Base-by-base conservation (phyloP, 2,797 vertebrate genomes). In the Neosilurus mollespiculum region DNA sequence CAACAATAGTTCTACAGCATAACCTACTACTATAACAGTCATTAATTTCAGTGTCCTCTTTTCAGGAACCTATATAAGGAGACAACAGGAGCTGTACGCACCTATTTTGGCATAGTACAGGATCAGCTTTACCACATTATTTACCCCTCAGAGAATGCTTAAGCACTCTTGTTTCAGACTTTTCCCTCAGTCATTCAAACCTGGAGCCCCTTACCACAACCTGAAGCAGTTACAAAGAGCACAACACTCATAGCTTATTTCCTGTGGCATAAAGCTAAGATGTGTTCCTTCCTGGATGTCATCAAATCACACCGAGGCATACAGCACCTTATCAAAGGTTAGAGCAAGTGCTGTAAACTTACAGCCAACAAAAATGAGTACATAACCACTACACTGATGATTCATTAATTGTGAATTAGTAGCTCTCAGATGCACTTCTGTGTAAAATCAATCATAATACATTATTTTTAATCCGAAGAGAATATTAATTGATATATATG, bases 61-160 rank as follows among this genome's bases (percentile, higher is more conserved):
- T 80, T 59, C 67, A 95, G 95, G 89, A 93, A 84, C 83, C 0
- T 93, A 77, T 94, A 92, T 24, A 10, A 49, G 0, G 94, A 95
- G 0, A 92, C 92, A 1, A 67, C 86, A 82, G 81, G 15, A 5
- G 82, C 87, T 7, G 2, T 91, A 54, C 72, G 30, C 84, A 95
- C 94, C 69, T 95, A 95, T 2, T 0, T 34, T 0, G 89, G 88
- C 64, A 93, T 95, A 18, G 0, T 89, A 0, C 85, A 94, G 0
- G 95, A 95, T 83, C 94, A 95, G 89, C 0, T 93, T 4, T 94
- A 94, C 84, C 88, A 95, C 86, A 24, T 89, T 9, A 12, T 94
- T 1, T 91, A 91, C 86, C 0, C 78, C 0, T 69, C 90, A 3
- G 24, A 93, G 1, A 81, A 30, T 24, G 14, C 49, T 90, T 90